Conservation (phyloP, 2,113 vertebrate genomes). For the Chamaea fasciata region DNA sequence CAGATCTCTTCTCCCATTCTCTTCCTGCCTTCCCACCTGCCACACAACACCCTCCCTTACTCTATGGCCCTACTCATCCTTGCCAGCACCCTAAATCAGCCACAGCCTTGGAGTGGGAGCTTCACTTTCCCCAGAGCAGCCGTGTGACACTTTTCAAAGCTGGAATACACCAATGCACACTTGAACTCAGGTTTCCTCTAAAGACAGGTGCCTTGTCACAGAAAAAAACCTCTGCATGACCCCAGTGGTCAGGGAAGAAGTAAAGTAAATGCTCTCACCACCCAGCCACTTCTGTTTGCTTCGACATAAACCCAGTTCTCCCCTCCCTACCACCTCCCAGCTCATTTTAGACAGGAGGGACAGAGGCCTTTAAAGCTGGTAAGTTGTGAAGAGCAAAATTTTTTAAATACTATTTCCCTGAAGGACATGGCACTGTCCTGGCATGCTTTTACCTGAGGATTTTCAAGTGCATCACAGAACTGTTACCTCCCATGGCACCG, state of each 20-base stretch:
- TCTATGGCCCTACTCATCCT: rapidly evolving
- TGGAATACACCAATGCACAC: not conserved
- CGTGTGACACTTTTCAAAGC: not conserved
- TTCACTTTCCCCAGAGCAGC: not conserved
- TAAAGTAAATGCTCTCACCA: not conserved
- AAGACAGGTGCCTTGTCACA: not conserved
- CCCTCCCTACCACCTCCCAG: not conserved
- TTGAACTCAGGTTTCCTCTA: not conserved
- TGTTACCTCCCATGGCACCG: not conserved
- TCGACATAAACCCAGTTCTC: not conserved
- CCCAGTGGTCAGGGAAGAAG: not conserved
- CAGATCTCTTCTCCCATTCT: not conserved
- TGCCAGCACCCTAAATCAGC: not conserved
- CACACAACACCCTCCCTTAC: rapidly evolving
- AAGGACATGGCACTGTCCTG: not conserved
- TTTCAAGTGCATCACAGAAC: not conserved
- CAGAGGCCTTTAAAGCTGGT: not conserved
- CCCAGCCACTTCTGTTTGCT: not conserved
- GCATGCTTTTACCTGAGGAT: not conserved
- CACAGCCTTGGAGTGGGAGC: not conserved
- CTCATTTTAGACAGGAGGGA: not conserved
- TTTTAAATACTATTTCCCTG: not conserved
- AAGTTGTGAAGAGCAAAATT: not conserved
- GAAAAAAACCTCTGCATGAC: not conserved
- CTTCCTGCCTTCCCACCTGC: not conserved